Base-by-base conservation (phyloP, 1,140 invertebrate species). In the Orchesella cincta region DNA sequence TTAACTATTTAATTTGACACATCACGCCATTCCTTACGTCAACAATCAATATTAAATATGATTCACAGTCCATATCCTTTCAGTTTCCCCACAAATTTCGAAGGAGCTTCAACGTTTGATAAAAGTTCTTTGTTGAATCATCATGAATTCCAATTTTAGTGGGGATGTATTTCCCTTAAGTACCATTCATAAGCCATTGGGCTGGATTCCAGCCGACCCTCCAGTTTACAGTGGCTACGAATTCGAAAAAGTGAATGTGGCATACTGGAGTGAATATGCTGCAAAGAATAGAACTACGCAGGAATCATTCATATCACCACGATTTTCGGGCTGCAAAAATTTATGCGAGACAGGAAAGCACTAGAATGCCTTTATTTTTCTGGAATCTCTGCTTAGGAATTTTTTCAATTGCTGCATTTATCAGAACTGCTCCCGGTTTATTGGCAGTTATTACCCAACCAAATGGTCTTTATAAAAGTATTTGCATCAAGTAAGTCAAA, bases 341-440 rank as follows among this genome's bases (percentile, higher is more conserved):
- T 54, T 26, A 75, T 78, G 73, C 33, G 39, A 71, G 51, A 72
- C 36, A 35, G 74, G 16, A n/a, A 12, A 18, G 57, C 77, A 34
- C 57, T 78, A 34, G 16, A 46, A 54, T 39, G 33, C 1, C 73
- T 1, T 33, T 78, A 26, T 73, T 62, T 29, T 16, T 71, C 18
- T 78, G 77, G 77, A 78, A 78, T 67, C 12, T 75, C 3, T 35
- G 28, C 1, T 33, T 78, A 14, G 73, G 73, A n/a, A 26, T 78
- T 0, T 78, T 78, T 57, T 75, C 73, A 3, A 71, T 78, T 28
- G 14, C 71, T 14, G 77, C 73, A 3, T 74, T 78, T 14, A 23
- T 28, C 28, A 18, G 77, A 26, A 46, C 67, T 1, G n/a, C 18
- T 20, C 64, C 77, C 1, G 31, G 28, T 31, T 31, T 67, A 2